These are phyloP conservation scores for Alca torda DNA, from an alignment of 2,797 vertebrate species.

Conservation along the genomic window DNA sequence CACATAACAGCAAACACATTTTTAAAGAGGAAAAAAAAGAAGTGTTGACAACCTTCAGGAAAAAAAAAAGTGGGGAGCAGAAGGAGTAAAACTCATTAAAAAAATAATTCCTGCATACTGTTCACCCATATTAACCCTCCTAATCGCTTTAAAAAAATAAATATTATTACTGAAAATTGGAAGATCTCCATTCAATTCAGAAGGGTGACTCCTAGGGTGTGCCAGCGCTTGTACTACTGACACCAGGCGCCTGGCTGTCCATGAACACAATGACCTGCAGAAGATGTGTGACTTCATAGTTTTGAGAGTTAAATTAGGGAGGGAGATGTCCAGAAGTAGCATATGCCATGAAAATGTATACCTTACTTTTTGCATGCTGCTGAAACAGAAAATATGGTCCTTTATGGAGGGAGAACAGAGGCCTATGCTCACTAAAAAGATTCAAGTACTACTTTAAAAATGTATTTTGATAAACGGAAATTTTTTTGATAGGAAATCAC, in stretches of 20 bases:
- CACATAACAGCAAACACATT: not conserved
- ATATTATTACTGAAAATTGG: not conserved
- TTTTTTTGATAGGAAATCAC: not conserved
- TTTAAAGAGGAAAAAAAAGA: not conserved
- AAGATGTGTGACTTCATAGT: accelerated
- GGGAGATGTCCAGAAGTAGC: not conserved
- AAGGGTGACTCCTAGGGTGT: not conserved
- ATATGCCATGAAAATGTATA: not conserved
- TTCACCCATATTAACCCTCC: not conserved
- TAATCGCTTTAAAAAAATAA: not conserved
- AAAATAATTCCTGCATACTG: not conserved
- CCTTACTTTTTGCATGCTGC: not conserved
- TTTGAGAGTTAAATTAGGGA: not conserved
- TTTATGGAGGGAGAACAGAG: not conserved
- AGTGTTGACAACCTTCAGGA: not conserved
- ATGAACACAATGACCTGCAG: not conserved
- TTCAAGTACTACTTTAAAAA: not conserved
- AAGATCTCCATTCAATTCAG: not conserved
- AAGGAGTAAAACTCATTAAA: not conserved
- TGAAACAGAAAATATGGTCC: not conserved
- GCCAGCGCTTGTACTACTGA: not conserved
- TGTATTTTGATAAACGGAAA: not conserved
- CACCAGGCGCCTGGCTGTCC: not conserved
- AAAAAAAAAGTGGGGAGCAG: not conserved
- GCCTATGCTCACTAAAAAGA: not conserved